phyloP scores from a whole-genome alignment of 2,797 vertebrate species.

The Loriculus beryllinus region DNA sequence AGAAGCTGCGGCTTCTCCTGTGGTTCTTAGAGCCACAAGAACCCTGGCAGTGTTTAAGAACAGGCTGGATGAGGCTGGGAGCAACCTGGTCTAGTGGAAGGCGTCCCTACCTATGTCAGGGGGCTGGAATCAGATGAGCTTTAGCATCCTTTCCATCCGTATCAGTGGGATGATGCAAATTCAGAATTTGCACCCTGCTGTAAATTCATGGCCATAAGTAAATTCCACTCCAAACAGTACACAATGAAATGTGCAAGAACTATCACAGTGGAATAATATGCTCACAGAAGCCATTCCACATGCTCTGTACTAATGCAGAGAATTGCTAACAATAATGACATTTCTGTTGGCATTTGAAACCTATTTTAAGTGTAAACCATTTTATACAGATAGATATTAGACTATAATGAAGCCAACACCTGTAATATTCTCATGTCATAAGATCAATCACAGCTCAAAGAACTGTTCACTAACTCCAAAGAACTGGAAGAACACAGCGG shows the following conservation, averaged over 20 bases:
- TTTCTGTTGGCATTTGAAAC: slow-evolving; percentile 2
- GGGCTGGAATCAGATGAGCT: not conserved
- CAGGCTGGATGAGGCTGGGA: not conserved
- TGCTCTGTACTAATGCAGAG: not conserved
- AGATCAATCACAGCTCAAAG: not conserved
- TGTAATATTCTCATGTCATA: not conserved
- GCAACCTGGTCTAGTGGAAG: not conserved
- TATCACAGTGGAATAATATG: not conserved
- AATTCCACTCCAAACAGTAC: not conserved
- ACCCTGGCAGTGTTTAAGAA: not conserved
- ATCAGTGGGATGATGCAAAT: not conserved
- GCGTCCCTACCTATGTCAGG: not conserved
- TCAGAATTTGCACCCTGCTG: not conserved
- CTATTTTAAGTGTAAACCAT: not conserved
- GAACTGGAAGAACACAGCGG: not conserved
- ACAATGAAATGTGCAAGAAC: not conserved
- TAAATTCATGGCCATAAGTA: not conserved
- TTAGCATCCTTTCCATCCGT: not conserved
- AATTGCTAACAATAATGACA: not conserved
- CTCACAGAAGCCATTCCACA: not conserved
- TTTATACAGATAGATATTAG: not conserved
- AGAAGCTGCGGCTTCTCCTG: not conserved
- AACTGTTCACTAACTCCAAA: not conserved
- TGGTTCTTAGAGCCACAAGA: not conserved
- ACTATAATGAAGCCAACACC: not conserved